Evolutionary conservation across 53 echinoderm and acorn worm species (phyloP), one percentile per base, ranked within the genome.

Genomic region (Echinometra lucunter): DNA sequence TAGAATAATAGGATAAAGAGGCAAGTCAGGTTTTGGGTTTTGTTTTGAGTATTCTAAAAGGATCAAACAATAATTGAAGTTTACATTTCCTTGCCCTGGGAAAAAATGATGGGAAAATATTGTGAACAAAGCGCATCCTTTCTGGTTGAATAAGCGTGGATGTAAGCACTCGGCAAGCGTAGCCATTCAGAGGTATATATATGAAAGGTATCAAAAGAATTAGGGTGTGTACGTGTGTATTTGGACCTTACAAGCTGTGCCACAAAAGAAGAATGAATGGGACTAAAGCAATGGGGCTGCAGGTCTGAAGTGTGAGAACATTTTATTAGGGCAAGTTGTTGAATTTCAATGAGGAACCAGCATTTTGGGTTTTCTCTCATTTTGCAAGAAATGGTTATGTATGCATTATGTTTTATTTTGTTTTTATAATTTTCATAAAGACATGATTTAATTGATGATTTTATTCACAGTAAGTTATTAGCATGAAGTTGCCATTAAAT

Each of bases 81-180:
- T 25, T 27, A 47, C 23, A 40, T 80, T 40, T 7, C 6, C 81
- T 8, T 18, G 28, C 27, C 85, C 30, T 9, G 40, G 85, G 85
- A 85, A 45, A 49, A 85, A 85, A 47, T 49, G 49, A 85, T 85
- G 85, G 85, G 85, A 85, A 85, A 85, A 85, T 85, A 49, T 49
- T 30, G 2, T 53, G 2, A 45, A 85, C 49, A 85, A 85, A 47
- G 30, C n/a, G 5, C 45, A 85, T 49, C 49, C 21, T 0, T 49
- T 47, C 85, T 85, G 85, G 27, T 47, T 49, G 85, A 85, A 47
- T 85, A 15, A 30, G 13, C 49, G 28, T n/a, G 21, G 49, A 49
- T 85, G 85, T 85, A 85, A 85, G 28, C 85, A 47, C 49, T 85
- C 45, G 21, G 40, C 44, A 44, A 42, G 18, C 21, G 44, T 19